These are phyloP conservation scores for Apamea sordens DNA, from an alignment of 2,888 invertebrate genomes.

Conservation along the genomic window DNA sequence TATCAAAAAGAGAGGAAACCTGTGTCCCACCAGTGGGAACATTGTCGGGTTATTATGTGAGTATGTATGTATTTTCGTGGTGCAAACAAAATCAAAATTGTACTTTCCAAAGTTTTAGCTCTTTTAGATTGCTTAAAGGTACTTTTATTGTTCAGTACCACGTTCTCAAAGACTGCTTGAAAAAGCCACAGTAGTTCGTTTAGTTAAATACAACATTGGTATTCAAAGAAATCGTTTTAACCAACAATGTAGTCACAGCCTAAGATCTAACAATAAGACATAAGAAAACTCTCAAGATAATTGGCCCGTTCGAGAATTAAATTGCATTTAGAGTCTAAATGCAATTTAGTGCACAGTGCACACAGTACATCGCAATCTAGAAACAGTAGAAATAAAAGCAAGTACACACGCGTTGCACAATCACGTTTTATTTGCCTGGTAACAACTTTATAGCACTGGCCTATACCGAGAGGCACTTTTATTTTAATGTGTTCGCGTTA, in stretches of 20 bases:
- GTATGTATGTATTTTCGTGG: too few relatives aligned
- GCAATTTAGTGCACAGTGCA: slow-evolving; percentile 35
- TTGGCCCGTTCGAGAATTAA: slow-evolving; percentile 38
- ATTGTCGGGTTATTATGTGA: too few relatives aligned
- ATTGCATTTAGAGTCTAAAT: slow-evolving; percentile 25
- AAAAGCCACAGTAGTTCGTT: too few relatives aligned
- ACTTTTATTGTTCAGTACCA: background rate
- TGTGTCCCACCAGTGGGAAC: too few relatives aligned
- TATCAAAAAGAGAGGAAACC: too few relatives aligned
- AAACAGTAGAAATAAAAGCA: slow-evolving; percentile 40
- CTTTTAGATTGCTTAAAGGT: background rate
- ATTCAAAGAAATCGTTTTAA: background rate
- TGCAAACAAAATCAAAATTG: background rate
- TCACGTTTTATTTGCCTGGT: slow-evolving; percentile 48
- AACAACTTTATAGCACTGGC: slow-evolving; percentile 43
- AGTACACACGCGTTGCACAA: slow-evolving; percentile 30
- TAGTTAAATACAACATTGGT: too few relatives aligned
- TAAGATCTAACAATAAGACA: slow-evolving; percentile 19
- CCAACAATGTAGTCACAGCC: background rate
- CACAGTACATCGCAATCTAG: slow-evolving; percentile 37
- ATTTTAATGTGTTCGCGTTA: slow-evolving; percentile 36
- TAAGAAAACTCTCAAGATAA: slow-evolving; percentile 35
- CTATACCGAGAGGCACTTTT: slow-evolving; percentile 26
- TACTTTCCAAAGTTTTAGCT: background rate
- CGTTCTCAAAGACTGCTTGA: background rate